Conservation (phyloP, 2,888 invertebrate genomes). For the Stenchaetothrips biformis region DNA sequence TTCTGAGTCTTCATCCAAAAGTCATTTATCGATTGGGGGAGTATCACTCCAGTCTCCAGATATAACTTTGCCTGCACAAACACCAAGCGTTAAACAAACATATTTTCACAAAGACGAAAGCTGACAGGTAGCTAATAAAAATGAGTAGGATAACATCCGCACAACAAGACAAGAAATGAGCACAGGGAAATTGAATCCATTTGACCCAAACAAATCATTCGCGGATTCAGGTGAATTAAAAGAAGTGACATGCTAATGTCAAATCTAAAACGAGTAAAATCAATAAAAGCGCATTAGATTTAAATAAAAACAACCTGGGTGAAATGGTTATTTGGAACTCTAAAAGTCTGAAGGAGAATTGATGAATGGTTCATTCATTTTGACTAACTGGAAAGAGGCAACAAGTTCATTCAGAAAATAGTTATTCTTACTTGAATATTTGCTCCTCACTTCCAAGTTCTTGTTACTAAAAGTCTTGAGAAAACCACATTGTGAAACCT, state of each 20-base stretch:
- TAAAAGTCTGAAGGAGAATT: conserved; percentile 45
- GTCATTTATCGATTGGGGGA: conserved; percentile 63
- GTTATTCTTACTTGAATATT: background rate
- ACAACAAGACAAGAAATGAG: conserved; percentile 24
- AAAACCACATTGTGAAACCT: conserved; percentile 60
- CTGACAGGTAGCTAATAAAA: conserved; percentile 29
- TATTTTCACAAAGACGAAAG: conserved; percentile 29
- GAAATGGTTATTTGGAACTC: conserved; percentile 46
- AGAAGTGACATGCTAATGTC: conserved; percentile 68
- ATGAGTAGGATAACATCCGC: too few species aligned
- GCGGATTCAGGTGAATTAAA: conserved; percentile 50
- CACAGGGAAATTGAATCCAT: conserved; percentile 6
- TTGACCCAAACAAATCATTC: conserved; percentile 42
- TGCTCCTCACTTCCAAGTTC: conserved; percentile 22
- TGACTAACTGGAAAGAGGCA: background rate
- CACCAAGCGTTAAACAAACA: conserved; percentile 8
- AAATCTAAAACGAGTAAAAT: conserved; percentile 55
- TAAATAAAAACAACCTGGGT: conserved; percentile 10
- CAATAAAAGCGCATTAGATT: conserved; percentile 31
- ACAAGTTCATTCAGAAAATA: background rate
- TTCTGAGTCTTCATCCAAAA: conserved; percentile 56
- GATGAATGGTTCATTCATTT: background rate
- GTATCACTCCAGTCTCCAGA: conserved; percentile 56
- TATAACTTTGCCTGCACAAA: conserved; percentile 57
- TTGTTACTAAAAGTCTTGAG: conserved; percentile 42